Conservation (phyloP, 2,888 invertebrate genomes). For the Pristionchus mayeri region DNA sequence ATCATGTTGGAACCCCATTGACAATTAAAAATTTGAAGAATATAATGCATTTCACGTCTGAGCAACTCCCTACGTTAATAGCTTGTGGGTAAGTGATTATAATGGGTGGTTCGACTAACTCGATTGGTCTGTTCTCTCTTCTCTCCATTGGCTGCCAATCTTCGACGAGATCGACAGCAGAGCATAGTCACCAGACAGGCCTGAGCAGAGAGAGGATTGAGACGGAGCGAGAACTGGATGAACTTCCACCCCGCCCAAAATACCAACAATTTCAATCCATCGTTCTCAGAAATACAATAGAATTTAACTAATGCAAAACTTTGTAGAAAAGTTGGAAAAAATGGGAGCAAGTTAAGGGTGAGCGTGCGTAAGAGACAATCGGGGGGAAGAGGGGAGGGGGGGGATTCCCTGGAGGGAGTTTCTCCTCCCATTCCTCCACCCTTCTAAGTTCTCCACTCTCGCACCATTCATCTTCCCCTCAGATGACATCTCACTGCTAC, state of each 20-base stretch:
- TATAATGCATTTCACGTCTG: no score
- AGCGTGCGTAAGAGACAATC: not conserved
- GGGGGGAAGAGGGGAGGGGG: not conserved
- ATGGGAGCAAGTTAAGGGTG: not conserved
- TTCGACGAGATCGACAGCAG: slow-evolving; percentile 28
- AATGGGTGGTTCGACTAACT: slow-evolving; percentile 14
- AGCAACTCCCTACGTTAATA: no score
- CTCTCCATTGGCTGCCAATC: not conserved
- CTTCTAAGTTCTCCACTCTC: slow-evolving; percentile 15
- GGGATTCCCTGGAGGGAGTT: not conserved
- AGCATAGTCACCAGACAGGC: slow-evolving; percentile 5
- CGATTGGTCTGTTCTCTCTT: slow-evolving; percentile 41
- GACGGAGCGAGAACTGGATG: no score
- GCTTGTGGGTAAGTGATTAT: no score
- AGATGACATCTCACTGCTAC: no score
- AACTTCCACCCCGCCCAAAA: no score
- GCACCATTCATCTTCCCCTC: not conserved
- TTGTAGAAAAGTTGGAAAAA: no score
- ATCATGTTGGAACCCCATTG: no score
- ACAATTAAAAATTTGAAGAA: no score
- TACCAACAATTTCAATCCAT: no score
- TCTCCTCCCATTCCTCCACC: slow-evolving; percentile 34
- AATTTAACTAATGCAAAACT: no score
- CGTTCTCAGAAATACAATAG: no score
- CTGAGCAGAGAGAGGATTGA: not conserved